phyloP scores from a whole-genome alignment of 2,797 vertebrate genomes.

The Lacerta agilis region DNA sequence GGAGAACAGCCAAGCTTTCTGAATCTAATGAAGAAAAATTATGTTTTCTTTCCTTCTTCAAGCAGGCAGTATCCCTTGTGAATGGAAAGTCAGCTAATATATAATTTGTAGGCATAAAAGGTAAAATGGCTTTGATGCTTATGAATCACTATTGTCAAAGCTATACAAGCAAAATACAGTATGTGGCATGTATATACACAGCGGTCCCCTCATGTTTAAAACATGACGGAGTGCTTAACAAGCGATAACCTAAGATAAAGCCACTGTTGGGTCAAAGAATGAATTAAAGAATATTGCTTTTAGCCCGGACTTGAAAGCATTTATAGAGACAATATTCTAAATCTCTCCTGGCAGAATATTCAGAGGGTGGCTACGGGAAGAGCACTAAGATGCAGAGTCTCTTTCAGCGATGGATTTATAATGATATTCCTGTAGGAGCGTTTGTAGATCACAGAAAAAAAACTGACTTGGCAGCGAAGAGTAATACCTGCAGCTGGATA shows the following conservation, averaged over 20 bases:
- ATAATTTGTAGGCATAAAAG: conserved; percentile 55
- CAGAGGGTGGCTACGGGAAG: conserved; percentile 58
- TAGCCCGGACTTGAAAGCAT: conserved; percentile 74
- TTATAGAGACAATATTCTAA: conserved; percentile 69
- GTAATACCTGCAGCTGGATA: conserved; percentile 54
- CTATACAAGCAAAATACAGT: conserved; percentile 61
- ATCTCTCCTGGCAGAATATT: conserved; percentile 74
- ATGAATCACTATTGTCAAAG: conserved; percentile 70
- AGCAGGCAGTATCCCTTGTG: neutral
- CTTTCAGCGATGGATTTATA: conserved; percentile 69
- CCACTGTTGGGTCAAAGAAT: conserved; percentile 71
- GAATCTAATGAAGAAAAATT: conserved; percentile 24
- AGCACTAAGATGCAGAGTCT: conserved; percentile 65
- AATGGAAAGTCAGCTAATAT: conserved; percentile 44
- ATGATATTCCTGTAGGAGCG: conserved; percentile 63
- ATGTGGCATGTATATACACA: conserved; percentile 58
- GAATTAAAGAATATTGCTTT: conserved; percentile 75
- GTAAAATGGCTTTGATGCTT: conserved; percentile 65
- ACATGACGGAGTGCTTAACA: conserved; percentile 69
- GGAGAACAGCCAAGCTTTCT: conserved; percentile 30
- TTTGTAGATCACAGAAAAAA: conserved; percentile 67
- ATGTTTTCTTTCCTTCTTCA: neutral
- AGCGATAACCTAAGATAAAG: conserved; percentile 76
- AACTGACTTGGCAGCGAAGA: conserved; percentile 59
- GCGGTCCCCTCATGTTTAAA: conserved; percentile 70